Conservation (phyloP, 2,797 vertebrate species). For the Tenualosa thibaudeaui region DNA sequence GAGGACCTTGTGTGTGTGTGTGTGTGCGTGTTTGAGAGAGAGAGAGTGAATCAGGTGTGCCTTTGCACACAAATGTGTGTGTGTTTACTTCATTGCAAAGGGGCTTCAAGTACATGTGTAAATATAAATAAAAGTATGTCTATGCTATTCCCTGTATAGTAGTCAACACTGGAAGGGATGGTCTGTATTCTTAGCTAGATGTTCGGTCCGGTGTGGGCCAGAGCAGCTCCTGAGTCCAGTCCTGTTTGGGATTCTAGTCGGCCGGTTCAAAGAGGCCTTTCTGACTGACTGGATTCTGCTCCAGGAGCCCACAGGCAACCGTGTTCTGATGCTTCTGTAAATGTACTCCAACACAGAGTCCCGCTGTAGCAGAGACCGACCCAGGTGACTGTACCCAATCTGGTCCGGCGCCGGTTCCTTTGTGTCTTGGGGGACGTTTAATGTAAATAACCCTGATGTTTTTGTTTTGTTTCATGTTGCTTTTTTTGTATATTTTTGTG, state of each 20-base stretch:
- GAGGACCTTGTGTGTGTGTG: slow-evolving; percentile 26
- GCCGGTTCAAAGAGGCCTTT: neutral
- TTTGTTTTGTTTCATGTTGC: neutral
- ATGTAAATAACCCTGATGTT: slow-evolving; percentile 11
- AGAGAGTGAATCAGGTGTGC: neutral
- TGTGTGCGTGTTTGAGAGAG: neutral
- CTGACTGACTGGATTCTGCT: too few species aligned
- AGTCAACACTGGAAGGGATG: neutral
- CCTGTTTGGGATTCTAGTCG: neutral
- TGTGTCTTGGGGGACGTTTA: neutral
- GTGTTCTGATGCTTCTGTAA: neutral
- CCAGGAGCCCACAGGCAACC: too few species aligned
- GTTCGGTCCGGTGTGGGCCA: neutral
- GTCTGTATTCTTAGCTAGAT: neutral
- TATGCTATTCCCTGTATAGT: neutral
- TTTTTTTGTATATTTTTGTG: neutral
- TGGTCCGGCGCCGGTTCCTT: neutral
- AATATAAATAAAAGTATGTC: slow-evolving; percentile 19
- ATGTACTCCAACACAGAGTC: neutral
- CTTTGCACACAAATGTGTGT: slow-evolving; percentile 63
- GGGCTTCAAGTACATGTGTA: neutral
- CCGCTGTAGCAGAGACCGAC: too few species aligned
- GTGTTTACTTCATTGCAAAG: slow-evolving; percentile 3
- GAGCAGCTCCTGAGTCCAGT: neutral
- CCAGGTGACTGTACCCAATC: neutral